Conservation (phyloP, 2,888 invertebrate species). For the Horisme vitalbata region DNA sequence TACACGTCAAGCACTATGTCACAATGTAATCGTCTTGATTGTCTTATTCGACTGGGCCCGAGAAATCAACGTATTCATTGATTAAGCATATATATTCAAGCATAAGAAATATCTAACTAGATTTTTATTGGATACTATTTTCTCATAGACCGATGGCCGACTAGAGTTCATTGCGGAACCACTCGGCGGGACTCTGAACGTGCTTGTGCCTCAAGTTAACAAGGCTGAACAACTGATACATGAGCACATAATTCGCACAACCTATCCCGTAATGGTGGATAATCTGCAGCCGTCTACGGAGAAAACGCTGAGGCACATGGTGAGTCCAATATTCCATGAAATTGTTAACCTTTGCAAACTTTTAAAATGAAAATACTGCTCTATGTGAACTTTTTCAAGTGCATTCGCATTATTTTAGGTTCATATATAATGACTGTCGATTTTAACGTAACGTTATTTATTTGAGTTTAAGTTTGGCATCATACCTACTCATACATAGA, state of each 20-base stretch:
- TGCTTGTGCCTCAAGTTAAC: conserved; percentile 61
- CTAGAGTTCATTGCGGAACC: conserved; percentile 74
- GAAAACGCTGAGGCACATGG: conserved; percentile 70
- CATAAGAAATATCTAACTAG: too few species aligned
- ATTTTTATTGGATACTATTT: background rate
- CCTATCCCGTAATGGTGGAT: conserved; percentile 69
- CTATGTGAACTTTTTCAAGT: too few species aligned
- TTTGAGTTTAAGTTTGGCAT: too few species aligned
- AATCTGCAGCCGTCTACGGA: conserved; percentile 72
- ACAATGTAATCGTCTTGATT: too few species aligned
- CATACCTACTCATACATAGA: too few species aligned
- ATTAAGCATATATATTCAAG: too few species aligned
- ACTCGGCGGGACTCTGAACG: conserved; percentile 60
- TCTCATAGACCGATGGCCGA: conserved; percentile 69
- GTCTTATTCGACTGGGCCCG: too few species aligned
- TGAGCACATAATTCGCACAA: conserved; percentile 71
- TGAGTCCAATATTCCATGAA: conserved; percentile 32
- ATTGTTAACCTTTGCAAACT: background rate
- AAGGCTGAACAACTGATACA: conserved; percentile 70
- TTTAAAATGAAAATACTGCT: background rate
- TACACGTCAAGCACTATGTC: too few species aligned
- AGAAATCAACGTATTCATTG: too few species aligned
- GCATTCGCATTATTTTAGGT: too few species aligned
- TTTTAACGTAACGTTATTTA: too few species aligned
- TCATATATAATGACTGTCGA: too few species aligned